Percentiles rank a stretch among this genome's conserved stretches.
Evolutionary conservation across 2,797 vertebrate genomes (phyloP).

Genomic region (Centropyge bicolor): DNA sequence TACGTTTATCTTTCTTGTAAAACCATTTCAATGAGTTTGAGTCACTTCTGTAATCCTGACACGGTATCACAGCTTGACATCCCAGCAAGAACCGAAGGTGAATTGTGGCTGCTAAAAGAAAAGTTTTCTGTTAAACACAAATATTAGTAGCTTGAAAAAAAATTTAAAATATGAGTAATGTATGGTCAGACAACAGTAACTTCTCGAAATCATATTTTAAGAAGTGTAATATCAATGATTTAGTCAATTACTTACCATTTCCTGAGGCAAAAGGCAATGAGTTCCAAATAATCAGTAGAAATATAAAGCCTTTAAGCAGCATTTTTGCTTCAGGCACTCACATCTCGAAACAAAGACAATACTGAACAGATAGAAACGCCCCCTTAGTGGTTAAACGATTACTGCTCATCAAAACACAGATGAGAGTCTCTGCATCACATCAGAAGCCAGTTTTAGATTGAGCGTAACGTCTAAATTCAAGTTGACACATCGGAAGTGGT

Average conservation of each 20-base stretch:
- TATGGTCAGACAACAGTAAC: background rate
- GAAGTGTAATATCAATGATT: background rate
- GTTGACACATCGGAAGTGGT: conserved; percentile 53
- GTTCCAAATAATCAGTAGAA: conserved; percentile 48
- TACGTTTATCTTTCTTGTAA: conserved; percentile 29
- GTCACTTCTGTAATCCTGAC: background rate
- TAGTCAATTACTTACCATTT: conserved; percentile 53
- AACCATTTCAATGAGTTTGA: conserved; percentile 49
- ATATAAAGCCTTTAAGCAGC: conserved; percentile 27
- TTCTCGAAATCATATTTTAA: background rate
- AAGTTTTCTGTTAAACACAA: conserved; percentile 15
- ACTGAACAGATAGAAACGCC: background rate
- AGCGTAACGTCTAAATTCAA: rapidly evolving
- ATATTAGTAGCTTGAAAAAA: background rate
- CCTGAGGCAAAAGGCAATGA: background rate
- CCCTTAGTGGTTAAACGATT: background rate
- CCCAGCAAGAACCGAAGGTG: conserved; percentile 41
- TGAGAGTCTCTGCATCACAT: background rate
- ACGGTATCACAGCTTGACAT: conserved; percentile 63
- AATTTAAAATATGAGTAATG: background rate
- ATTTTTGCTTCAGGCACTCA: background rate
- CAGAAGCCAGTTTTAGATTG: background rate
- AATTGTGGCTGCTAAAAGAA: conserved; percentile 3
- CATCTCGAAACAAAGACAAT: conserved; percentile 6
- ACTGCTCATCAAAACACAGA: background rate